phyloP scores from a whole-genome alignment of 1,140 invertebrate species.

The Drosophila eugracilis region DNA sequence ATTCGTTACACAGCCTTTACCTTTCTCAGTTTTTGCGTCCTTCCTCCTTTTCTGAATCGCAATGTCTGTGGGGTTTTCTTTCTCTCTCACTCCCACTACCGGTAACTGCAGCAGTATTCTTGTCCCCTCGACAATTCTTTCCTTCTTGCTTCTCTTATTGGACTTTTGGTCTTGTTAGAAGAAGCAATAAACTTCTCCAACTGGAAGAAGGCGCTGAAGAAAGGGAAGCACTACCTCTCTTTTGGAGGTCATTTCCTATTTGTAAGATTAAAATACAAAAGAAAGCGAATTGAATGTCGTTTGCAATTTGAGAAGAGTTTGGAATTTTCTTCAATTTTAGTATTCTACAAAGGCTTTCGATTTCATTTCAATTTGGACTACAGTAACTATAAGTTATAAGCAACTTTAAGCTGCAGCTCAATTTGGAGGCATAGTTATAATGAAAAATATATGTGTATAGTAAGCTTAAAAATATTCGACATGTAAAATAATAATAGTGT shows the following conservation, averaged over 20 bases:
- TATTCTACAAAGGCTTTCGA: neutral
- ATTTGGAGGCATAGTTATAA: too few relatives aligned
- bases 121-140: constrained; percentile 31
- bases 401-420: too few relatives aligned
- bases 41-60: neutral
- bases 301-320: neutral
- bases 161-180: neutral
- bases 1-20: neutral
- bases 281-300: neutral
- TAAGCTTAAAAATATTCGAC: too few relatives aligned
- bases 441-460: too few relatives aligned
- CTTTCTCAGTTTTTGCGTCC: neutral
- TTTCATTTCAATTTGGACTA: constrained; percentile 17
- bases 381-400: neutral
- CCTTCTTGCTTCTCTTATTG: constrained; percentile 11
- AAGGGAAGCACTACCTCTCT: neutral
- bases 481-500: too few relatives aligned
- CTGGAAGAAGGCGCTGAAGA: neutral
- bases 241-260: constrained; percentile 4
- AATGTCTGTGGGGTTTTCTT: neutral
- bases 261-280: constrained; percentile 3
- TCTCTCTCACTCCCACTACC: neutral
- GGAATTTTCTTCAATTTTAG: neutral
- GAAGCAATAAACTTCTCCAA: constrained; percentile 1
- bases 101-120: constrained; percentile 11